These are phyloP conservation scores for Trachelus tabidus DNA, from an alignment of 2,888 invertebrate species.

Conservation along the genomic window DNA sequence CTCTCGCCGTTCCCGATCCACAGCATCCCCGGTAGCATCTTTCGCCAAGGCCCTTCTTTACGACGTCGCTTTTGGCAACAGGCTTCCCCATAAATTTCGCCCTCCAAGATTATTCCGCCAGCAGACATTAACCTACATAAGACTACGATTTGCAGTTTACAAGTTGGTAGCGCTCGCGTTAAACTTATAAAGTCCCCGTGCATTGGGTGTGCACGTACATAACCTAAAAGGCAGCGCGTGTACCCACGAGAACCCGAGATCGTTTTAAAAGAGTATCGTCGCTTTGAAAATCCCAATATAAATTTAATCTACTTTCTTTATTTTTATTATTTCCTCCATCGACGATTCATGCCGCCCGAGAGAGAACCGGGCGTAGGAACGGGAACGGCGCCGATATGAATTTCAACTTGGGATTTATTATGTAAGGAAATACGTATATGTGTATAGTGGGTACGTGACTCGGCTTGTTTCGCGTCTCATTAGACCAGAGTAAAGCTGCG, in stretches of 20 bases:
- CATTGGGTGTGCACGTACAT: neutral
- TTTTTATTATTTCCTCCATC: neutral
- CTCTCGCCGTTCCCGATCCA: conserved; percentile 5
- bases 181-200: neutral
- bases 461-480: neutral
- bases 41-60: conserved; percentile 28
- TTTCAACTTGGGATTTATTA: neutral
- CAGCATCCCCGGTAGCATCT: conserved; percentile 5
- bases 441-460: neutral
- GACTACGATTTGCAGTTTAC: conserved; percentile 42
- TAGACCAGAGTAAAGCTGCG: neutral
- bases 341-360: neutral
- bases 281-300: neutral
- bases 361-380: neutral
- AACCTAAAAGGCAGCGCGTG: no score
- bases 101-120: conserved; percentile 42
- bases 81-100: conserved; percentile 43
- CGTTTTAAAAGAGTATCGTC: no score
- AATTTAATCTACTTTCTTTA: neutral
- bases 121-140: conserved; percentile 41
- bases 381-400: neutral
- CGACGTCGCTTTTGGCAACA: conserved; percentile 47
- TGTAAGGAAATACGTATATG: neutral
- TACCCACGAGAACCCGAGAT: no score
- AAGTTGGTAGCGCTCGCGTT: conserved; percentile 17